Evolutionary conservation across 2,797 vertebrate genomes (phyloP).

Genomic region (Molossus molossus): DNA sequence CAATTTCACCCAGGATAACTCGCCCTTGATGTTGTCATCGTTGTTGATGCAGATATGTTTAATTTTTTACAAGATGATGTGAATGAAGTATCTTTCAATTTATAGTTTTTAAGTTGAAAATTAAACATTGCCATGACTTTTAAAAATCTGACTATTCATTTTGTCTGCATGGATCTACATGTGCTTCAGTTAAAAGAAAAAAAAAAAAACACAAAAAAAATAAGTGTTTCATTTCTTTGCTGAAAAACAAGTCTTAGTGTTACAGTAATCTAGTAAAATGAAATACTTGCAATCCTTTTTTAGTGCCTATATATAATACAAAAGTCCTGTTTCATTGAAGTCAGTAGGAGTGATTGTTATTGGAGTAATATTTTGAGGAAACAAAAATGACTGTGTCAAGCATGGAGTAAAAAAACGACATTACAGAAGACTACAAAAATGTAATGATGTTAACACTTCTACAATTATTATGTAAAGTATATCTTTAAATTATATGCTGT

Average conservation of each 20-base stretch:
- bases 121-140: constrained; percentile 21
- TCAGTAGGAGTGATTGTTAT: neutral
- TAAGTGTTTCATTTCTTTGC: constrained; percentile 20
- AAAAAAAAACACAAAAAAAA: neutral
- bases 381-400: constrained; percentile 19
- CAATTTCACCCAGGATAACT: constrained; percentile 18
- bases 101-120: constrained; percentile 53
- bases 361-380: constrained; percentile 8
- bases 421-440: constrained; percentile 59
- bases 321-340: constrained; percentile 38
- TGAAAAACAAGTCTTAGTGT: constrained; percentile 36
- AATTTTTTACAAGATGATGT: constrained; percentile 13
- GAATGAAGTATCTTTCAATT: constrained; percentile 26
- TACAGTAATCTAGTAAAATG: constrained; percentile 54
- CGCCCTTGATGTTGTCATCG: neutral
- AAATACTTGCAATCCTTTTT: neutral
- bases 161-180: neutral
- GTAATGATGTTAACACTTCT: constrained; percentile 33
- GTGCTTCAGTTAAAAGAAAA: neutral
- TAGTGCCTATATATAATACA: neutral
- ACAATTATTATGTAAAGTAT: constrained; percentile 26
- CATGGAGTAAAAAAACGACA: neutral
- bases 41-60: neutral
- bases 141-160: constrained; percentile 38
- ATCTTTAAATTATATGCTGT: constrained; percentile 49